phyloP scores from a whole-genome alignment of 1,140 invertebrate species.

The Mycetomoellerius zeteki region DNA sequence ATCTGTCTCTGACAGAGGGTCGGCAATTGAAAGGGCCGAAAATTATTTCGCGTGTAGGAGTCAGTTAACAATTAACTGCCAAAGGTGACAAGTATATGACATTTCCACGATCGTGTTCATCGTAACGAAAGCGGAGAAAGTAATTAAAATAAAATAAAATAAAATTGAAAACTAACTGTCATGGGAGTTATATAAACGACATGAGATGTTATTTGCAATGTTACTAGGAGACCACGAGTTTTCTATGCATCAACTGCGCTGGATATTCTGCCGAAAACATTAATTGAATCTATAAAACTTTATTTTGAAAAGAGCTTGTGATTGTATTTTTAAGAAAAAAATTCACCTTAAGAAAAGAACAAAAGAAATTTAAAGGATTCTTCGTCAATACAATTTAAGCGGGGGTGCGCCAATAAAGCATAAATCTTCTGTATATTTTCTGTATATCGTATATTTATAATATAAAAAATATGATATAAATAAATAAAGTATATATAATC shows the following conservation, averaged over 20 bases:
- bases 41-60: constrained; percentile 10
- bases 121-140: not conserved
- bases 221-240: not conserved
- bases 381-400: not conserved
- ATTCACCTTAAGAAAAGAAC: not conserved
- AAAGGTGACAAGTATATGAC: constrained; percentile 28
- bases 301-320: not conserved
- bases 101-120: constrained; percentile 3
- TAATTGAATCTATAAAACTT: not conserved
- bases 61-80: constrained; percentile 36
- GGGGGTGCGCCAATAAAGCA: not conserved
- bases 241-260: not conserved
- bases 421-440: not conserved
- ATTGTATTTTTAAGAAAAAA: constrained; percentile 4
- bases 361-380: not conserved
- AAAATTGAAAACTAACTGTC: constrained; percentile 26
- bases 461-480: not conserved
- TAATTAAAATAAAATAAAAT: constrained; percentile 20
- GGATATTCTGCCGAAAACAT: not conserved
- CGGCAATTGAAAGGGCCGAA: constrained; percentile 14
- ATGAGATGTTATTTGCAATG: not conserved
- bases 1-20: constrained; percentile 48
- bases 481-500: not conserved
- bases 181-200: not conserved
- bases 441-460: not conserved